Base-by-base conservation (phyloP, 2,888 invertebrate species). In the Athetis lepigone region DNA sequence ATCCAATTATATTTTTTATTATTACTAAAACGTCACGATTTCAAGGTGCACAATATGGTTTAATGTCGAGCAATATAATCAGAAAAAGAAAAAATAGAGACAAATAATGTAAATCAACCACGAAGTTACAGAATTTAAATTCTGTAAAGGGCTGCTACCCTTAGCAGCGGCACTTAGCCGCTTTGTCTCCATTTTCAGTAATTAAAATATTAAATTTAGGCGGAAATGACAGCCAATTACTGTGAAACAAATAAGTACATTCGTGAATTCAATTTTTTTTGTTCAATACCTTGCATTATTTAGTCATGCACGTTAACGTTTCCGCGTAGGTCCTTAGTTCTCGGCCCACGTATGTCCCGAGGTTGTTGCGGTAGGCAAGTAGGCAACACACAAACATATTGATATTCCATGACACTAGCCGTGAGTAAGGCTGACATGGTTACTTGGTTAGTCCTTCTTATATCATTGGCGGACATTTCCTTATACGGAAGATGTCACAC, bases 281-380 rank as follows among this genome's bases (percentile, higher is more conserved):
- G 51, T 72, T 58, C 25, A 56, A 50, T 64, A 76, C 60, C 67
- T 61, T 71, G 75, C 73, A 65, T 63, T 80, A 78, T 81, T 86
- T 88, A 85, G 87, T 84, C 82, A 87, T 87, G 86, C 85, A 82
- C 72, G 77, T 65, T 66, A 75, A 72, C 80, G 79, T 90, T 92
- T 93, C 93, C 94, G 92, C 88, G 88, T 93, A 90, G 89, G 87
- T 89, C 87, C 88, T 93, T 91, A 90, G 90, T 84, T 88, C 78
- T 76, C 94, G 75, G 61, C 92, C 93, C 94, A 94, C 94, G 94
- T 94, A 81, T 82, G 64, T 83, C 83, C 86, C 90, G 91, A 92
- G 92, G 92, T 82, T 92, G 84, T 79, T 82, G 77, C 79, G 72
- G 71, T 80, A 55, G 62, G 63, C 61, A 85, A 81, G 86, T 87